phyloP scores from a whole-genome alignment of 1,140 invertebrate species.

The Ruditapes philippinarum region DNA sequence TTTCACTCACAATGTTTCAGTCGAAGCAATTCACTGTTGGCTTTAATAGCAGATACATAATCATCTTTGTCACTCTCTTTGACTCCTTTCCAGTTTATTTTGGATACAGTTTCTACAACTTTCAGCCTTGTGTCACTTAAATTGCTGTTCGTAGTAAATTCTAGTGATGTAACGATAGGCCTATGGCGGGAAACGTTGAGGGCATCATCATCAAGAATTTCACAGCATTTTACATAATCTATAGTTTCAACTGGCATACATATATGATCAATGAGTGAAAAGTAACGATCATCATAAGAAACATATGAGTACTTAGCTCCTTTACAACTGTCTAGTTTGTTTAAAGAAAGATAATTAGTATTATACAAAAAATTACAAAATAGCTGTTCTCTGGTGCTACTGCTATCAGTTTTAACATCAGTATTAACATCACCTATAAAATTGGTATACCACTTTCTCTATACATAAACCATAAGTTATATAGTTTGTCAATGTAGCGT shows the following conservation, averaged over 20 bases:
- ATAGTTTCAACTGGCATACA: conserved; percentile 3
- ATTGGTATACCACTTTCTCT: conserved; percentile 14
- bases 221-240: too few species aligned
- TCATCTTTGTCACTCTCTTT: too few species aligned
- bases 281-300: too few species aligned
- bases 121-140: not conserved
- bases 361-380: not conserved
- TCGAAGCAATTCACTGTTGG: too few species aligned
- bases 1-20: too few species aligned
- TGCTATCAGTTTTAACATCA: not conserved
- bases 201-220: too few species aligned
- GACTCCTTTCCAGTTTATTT: too few species aligned
- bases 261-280: conserved; percentile 41
- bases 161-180: too few species aligned
- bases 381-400: not conserved
- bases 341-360: not conserved
- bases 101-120: not conserved
- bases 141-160: not conserved
- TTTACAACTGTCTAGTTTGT: too few species aligned
- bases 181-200: too few species aligned
- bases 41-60: too few species aligned
- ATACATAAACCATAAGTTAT: conserved; percentile 1
- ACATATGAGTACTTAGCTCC: too few species aligned
- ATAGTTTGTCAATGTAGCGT: not conserved
- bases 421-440: conserved; percentile 45